Base-by-base conservation (phyloP, 37 sponge, comb jelly and placozoan genomes). In the Chondrilla cf. caribensis region DNA sequence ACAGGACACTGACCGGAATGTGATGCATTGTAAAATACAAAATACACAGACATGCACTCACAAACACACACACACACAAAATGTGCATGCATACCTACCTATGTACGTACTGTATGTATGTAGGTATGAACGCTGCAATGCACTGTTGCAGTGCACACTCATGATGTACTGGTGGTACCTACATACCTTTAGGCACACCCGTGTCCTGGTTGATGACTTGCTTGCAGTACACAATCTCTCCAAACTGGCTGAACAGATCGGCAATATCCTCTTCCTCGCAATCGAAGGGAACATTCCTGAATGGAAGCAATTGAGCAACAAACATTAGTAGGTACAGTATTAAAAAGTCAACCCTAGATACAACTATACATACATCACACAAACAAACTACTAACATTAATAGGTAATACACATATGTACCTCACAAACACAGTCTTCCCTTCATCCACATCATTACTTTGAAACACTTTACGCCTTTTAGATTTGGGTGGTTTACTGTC, bases 361-460 rank as follows among this genome's bases (percentile, higher is more conserved):
- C 51, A 47, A 6, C 51, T 47, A 47, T 47, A 47, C 51, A 47
- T 47, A 47, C 51, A 47, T 6, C 11, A 47, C 51, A 47, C 11
- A 47, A 14, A 47, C 51, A 47, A 6, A 47, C 51, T 14, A 47
- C 9, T 11, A n/a, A 47, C 51, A 47, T 47, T 47, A 6, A 47
- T 47, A 47, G 11, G 51, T 11, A 14, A 14, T 47, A 28, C 15
- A 62, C 35, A 39, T 1, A 42, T 58, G 78, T 39, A 93, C 93
- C 93, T 84, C 15, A 93, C 57, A 55, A 93, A 93, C 5, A 93
- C 17, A 14, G 93, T 93, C 41, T 76, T 93, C 51, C 93, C 93
- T 84, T 93, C 90, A 6, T 72, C 18, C 0, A 89, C 90, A 84
- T 93, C 93, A 47, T 86, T 73, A 73, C 76, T 38, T 2, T 73